Evolutionary conservation across 2,113 vertebrate genomes (phyloP), one percentile per base, ranked within the genome.

Genomic region (Poecile atricapillus): DNA sequence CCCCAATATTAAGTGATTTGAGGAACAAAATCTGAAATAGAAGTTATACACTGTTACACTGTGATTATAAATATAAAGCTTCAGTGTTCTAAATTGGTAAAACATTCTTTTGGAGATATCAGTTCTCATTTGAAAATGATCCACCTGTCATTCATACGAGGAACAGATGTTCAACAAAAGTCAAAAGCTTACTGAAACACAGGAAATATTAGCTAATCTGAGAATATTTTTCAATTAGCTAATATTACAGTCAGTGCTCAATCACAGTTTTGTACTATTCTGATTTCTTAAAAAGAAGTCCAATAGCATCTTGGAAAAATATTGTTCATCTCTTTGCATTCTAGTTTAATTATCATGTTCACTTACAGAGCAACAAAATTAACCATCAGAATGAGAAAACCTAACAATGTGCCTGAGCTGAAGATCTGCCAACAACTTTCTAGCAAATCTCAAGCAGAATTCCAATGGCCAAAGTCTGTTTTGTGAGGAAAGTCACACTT

Each of bases 401-500:
- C n/a, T 76, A 75, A 70, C 43, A 95, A 78, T 67, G 27, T 28
- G 20, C 43, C 31, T 7, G 11, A 91, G 62, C 46, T 95, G 75
- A 91, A 92, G 82, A 88, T 89, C 71, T 96, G 82, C 87, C 87
- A 93, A 62, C 33, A 78, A 60, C 43, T 49, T 94, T 91, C 62
- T 90, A 96, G 50, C 18, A 88, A 86, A 67, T 63, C 63, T 94
- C 58, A 84, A 83, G 35, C 52, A 88, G 70, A 89, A 91, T 97
- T 93, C 65, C 65, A 56, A 49, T 77, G 31, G 15, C 39, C 39
- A 39, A 87, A 87, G 46, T 58, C 75, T 90, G n/a, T 93, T 97
- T 88, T 39, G 46, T 39, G 37, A 63, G 58, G 12, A 59, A 91
- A 93, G 37, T 78, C 58, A 76, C 47, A 83, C 71, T 85, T 89